phyloP scores from a whole-genome alignment of 2,888 invertebrate genomes.

The Tinea semifulvella region DNA sequence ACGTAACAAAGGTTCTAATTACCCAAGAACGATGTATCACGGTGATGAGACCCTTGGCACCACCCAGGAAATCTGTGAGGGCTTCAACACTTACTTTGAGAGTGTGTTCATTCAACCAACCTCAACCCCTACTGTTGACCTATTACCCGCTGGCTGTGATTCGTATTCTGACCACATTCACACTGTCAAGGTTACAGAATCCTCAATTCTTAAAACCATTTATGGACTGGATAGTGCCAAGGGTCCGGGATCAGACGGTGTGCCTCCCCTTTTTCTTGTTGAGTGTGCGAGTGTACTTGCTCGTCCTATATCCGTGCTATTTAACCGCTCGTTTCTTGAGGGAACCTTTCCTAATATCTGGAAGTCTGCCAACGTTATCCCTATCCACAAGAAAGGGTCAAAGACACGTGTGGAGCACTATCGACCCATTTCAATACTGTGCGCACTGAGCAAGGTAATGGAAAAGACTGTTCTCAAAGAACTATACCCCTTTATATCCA shows the following conservation, averaged over 20 bases:
- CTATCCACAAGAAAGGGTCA: slow-evolving; percentile 8
- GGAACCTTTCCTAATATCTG: slow-evolving; percentile 1
- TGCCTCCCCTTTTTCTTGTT: neutral
- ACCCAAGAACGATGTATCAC: neutral
- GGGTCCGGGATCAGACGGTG: neutral
- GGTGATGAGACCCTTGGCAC: neutral
- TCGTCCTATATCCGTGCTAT: neutral
- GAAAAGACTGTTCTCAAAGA: neutral
- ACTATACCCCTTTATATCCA: neutral
- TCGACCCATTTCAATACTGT: slow-evolving; percentile 2
- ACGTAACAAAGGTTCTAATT: neutral
- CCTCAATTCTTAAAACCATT: neutral
- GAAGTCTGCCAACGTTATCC: slow-evolving; percentile 4
- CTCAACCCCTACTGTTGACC: neutral
- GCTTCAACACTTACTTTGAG: neutral
- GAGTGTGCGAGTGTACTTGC: too few relatives aligned
- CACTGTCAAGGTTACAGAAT: neutral
- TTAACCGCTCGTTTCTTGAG: neutral
- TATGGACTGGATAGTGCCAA: neutral
- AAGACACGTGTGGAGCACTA: neutral
- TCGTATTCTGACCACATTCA: neutral
- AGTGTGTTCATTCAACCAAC: neutral
- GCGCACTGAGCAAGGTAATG: neutral
- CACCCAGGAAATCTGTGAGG: neutral
- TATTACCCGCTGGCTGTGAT: neutral